Evolutionary conservation across 2,797 vertebrate species (phyloP).

Genomic region (Avahi laniger): DNA sequence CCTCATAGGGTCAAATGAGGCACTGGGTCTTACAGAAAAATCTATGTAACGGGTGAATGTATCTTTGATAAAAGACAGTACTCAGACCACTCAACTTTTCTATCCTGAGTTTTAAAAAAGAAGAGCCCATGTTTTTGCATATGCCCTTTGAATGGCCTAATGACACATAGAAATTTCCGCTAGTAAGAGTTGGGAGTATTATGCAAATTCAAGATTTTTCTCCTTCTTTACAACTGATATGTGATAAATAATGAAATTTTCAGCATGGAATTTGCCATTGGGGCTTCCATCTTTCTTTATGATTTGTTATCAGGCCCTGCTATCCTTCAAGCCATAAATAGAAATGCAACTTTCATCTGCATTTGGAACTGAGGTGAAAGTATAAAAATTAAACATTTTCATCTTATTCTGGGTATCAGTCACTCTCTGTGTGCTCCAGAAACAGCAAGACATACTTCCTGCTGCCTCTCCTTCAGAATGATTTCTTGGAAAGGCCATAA

Average conservation of each 20-base stretch:
- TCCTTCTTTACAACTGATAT: not conserved
- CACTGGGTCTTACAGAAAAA: not conserved
- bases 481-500: conserved; percentile 29
- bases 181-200: not conserved
- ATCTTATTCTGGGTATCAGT: conserved; percentile 52
- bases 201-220: not conserved
- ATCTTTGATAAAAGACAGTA: not conserved
- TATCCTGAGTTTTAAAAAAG: not conserved
- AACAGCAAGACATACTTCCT: conserved; percentile 26
- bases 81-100: not conserved
- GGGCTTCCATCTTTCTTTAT: not conserved
- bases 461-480: conserved; percentile 24
- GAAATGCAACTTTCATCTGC: conserved; percentile 55
- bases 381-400: conserved; percentile 66
- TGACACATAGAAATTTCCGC: not conserved
- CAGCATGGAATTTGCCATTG: conserved; percentile 43
- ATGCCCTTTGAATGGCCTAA: not conserved
- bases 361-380: conserved; percentile 45
- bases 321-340: conserved; percentile 63
- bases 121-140: not conserved
- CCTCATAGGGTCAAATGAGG: not conserved
- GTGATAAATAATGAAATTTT: conserved; percentile 64
- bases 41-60: not conserved
- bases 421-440: not conserved
- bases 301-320: conserved; percentile 53